Evolutionary conservation across 2,888 invertebrate species (phyloP).

Genomic region (Chaetoderma sp.): DNA sequence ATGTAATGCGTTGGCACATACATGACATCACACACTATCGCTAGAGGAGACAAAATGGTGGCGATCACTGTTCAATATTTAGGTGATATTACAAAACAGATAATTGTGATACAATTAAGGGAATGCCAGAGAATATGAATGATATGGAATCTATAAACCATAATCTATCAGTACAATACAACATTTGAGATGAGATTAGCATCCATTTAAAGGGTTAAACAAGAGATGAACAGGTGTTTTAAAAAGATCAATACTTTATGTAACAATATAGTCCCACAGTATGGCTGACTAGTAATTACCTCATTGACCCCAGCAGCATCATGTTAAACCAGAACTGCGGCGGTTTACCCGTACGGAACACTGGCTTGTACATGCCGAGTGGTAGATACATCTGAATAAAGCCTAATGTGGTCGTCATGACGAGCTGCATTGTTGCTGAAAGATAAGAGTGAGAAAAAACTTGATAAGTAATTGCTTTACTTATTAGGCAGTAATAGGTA

Average conservation of each 20-base stretch:
- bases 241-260: not conserved
- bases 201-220: no score
- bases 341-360: slow-evolving; percentile 72
- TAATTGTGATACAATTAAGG: no score
- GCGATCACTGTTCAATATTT: no score
- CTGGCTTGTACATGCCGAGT: slow-evolving; percentile 77
- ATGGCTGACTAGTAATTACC: slow-evolving; percentile 68
- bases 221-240: no score
- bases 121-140: no score
- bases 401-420: slow-evolving; percentile 81
- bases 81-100: no score
- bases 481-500: not conserved
- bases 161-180: no score
- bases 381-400: slow-evolving; percentile 81
- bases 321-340: slow-evolving; percentile 81
- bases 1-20: no score
- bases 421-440: slow-evolving; percentile 81
- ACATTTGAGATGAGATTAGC: no score
- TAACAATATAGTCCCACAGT: not conserved
- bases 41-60: no score
- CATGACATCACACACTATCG: no score
- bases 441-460: slow-evolving; percentile 41
- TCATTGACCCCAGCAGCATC: slow-evolving; percentile 80
- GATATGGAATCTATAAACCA: no score
- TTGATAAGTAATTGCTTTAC: not conserved